Conservation (phyloP, 2,113 vertebrate genomes). For the Pyxicephalus adspersus region DNA sequence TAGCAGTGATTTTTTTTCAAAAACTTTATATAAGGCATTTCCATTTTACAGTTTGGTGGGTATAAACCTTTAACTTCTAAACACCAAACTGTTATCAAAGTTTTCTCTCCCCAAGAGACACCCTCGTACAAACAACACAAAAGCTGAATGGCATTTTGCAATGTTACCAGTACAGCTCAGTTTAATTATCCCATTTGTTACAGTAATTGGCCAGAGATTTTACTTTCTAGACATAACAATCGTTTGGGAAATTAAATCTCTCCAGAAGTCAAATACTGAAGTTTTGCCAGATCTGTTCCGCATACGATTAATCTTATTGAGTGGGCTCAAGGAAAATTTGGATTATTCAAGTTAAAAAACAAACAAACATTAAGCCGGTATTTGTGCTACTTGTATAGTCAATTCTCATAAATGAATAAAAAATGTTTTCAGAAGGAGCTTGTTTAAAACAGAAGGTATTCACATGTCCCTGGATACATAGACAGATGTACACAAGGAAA, state of each 20-base stretch:
- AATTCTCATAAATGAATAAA: neutral
- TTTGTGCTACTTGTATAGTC: conserved; percentile 12
- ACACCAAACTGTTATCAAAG: neutral
- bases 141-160: neutral
- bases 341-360: neutral
- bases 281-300: conserved; percentile 9
- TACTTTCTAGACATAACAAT: conserved; percentile 37
- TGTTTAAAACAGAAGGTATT: neutral
- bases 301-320: conserved; percentile 2
- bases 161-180: neutral
- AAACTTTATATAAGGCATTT: too few relatives aligned
- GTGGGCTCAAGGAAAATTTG: neutral
- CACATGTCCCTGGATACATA: neutral
- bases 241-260: conserved; percentile 40
- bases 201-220: conserved; percentile 29
- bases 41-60: too few relatives aligned
- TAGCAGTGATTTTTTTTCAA: too few relatives aligned
- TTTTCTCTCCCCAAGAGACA: neutral
- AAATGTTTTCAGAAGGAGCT: neutral
- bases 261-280: conserved; percentile 40
- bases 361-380: conserved; percentile 12
- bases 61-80: too few relatives aligned
- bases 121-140: neutral
- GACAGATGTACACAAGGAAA: too few relatives aligned
- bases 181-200: conserved; percentile 35